Conservation (phyloP, 2,888 invertebrate genomes). For the Acleris laterana region DNA sequence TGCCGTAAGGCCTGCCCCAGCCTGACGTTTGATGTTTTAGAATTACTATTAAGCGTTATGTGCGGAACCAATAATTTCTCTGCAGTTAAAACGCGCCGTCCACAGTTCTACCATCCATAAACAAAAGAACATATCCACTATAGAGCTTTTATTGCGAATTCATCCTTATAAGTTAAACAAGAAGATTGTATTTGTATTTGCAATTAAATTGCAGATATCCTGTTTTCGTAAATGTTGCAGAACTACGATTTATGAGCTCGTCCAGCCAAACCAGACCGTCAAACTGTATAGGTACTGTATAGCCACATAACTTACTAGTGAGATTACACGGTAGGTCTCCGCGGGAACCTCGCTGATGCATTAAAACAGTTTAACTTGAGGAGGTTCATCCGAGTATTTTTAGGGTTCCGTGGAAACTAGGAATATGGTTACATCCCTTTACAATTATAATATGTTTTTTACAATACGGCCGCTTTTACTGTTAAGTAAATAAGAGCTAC, state of each 20-base stretch:
- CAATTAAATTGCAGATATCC: too few relatives aligned
- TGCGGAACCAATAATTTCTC: neutral
- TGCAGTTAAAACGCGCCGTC: neutral
- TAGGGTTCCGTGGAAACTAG: too few relatives aligned
- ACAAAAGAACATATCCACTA: too few relatives aligned
- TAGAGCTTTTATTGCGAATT: too few relatives aligned
- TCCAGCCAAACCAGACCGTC: slow-evolving; percentile 14
- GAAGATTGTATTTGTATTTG: too few relatives aligned
- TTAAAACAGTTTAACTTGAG: neutral
- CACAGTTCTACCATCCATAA: neutral
- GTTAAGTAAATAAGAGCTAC: too few relatives aligned
- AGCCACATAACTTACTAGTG: neutral
- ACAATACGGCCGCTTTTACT: too few relatives aligned
- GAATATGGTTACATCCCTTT: too few relatives aligned
- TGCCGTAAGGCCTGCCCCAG: neutral
- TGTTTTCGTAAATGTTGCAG: neutral
- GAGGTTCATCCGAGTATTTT: neutral
- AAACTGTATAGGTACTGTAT: slow-evolving; percentile 2
- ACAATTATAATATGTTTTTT: too few relatives aligned
- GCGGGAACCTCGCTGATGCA: neutral
- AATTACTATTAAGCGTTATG: neutral
- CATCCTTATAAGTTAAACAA: too few relatives aligned
- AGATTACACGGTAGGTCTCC: neutral
- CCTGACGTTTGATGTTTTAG: neutral
- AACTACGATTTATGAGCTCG: slow-evolving; percentile 10